A percentile compares a stretch with the other conserved stretches of the same genome.
phyloP scores from a whole-genome alignment of 2,888 invertebrate species.

The Phengaris arion region DNA sequence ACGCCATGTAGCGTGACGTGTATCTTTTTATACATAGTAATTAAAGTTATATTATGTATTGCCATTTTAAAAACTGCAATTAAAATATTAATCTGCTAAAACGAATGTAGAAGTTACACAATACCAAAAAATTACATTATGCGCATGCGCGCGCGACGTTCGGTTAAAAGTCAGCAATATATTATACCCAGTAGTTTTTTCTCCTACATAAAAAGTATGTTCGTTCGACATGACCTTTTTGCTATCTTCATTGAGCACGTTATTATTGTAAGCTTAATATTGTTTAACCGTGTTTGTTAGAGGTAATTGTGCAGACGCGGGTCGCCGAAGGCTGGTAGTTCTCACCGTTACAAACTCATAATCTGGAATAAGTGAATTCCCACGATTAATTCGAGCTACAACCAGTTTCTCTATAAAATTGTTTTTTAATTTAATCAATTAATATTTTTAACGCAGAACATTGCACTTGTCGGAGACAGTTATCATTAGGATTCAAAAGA shows the following conservation, averaged over 20 bases:
- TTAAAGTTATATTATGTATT: no score
- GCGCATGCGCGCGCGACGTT: background rate
- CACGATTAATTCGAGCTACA: conserved; percentile 12
- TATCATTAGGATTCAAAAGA: background rate
- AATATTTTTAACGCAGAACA: background rate
- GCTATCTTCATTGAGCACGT: background rate
- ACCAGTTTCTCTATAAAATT: conserved; percentile 8
- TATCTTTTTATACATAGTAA: no score
- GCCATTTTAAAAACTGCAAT: no score
- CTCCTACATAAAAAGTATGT: background rate
- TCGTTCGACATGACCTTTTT: background rate
- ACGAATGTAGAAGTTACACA: background rate
- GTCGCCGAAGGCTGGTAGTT: background rate
- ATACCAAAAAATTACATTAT: background rate
- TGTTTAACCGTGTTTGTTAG: conserved; percentile 16
- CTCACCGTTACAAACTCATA: conserved; percentile 20
- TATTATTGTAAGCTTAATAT: conserved; percentile 9
- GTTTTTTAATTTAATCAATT: conserved; percentile 20
- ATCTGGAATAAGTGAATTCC: conserved; percentile 23
- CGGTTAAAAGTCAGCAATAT: background rate
- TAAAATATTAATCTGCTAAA: no score
- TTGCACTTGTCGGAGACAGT: background rate
- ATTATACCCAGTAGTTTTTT: background rate
- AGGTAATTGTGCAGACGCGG: background rate
- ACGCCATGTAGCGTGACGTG: no score